A percentile compares a stretch with the other conserved stretches of the same genome.
Conservation (phyloP, 2,888 invertebrate genomes). For the Netelia melanura region DNA sequence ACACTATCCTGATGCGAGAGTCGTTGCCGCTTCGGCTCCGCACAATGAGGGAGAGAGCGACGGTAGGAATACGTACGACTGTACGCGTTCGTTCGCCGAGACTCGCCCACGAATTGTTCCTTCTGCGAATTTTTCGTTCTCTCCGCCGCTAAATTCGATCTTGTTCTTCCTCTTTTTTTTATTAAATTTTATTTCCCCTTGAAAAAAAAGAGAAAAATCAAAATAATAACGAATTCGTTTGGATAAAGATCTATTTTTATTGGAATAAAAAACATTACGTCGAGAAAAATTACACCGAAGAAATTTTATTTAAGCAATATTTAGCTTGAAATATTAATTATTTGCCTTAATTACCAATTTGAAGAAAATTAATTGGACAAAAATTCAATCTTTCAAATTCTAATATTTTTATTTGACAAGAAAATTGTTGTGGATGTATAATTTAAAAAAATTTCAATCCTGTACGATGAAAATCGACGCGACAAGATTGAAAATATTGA, state of each 20-base stretch:
- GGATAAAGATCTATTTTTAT: too few species aligned
- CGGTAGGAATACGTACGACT: conserved; percentile 24
- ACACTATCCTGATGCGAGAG: conserved; percentile 64
- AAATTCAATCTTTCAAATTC: background rate
- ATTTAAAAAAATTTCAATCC: too few species aligned
- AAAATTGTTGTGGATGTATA: too few species aligned
- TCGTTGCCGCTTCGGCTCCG: conserved; percentile 26
- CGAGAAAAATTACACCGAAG: too few species aligned
- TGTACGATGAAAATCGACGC: too few species aligned
- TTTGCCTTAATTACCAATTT: background rate
- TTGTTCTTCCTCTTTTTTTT: background rate
- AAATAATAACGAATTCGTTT: too few species aligned
- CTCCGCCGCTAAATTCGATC: background rate
- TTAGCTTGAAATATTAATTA: background rate
- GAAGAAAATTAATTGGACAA: background rate
- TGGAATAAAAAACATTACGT: too few species aligned
- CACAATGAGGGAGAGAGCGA: conserved; percentile 27
- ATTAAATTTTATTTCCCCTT: background rate
- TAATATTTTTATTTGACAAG: too few species aligned
- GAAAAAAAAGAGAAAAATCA: background rate
- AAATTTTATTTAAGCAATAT: too few species aligned
- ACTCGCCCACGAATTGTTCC: conserved; percentile 20
- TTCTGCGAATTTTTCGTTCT: conserved; percentile 4
- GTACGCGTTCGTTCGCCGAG: conserved; percentile 33
- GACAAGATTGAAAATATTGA: too few species aligned